Evolutionary conservation across 2,113 vertebrate genomes (phyloP).

Genomic region (Bos indicus): DNA sequence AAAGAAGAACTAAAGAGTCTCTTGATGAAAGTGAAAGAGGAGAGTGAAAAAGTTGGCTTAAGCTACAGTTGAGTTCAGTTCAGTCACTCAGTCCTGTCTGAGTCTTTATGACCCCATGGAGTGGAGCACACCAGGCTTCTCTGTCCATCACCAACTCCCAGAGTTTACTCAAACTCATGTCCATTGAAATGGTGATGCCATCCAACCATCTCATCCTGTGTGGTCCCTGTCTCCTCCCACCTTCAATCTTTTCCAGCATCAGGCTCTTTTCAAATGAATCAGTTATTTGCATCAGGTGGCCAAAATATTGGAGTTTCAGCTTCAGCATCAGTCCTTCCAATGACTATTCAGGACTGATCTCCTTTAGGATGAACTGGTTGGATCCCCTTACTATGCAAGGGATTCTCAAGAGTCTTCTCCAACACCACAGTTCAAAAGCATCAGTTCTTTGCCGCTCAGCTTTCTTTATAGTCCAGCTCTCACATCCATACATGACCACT

Average conservation of each 20-base stretch:
- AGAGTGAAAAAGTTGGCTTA: neutral
- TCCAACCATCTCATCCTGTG: neutral
- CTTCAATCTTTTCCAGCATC: neutral
- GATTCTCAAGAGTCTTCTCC: neutral
- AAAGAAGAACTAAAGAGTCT: neutral
- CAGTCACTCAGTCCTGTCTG: neutral
- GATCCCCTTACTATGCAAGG: neutral
- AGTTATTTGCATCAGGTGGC: neutral
- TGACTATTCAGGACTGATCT: neutral
- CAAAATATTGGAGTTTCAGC: neutral
- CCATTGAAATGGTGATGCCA: neutral
- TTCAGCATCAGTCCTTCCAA: neutral
- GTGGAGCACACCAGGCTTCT: neutral
- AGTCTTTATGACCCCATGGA: neutral
- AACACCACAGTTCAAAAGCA: neutral
- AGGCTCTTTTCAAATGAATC: neutral
- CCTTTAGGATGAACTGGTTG: neutral
- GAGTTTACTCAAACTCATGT: neutral
- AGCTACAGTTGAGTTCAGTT: neutral
- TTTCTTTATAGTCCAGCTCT: neutral
- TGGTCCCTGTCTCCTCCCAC: neutral
- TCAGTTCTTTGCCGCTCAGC: accelerated
- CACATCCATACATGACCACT: neutral
- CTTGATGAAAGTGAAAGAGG: neutral
- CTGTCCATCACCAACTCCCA: neutral